These are phyloP conservation scores for Tolypeutes matacus DNA, from an alignment of 2,797 vertebrate genomes.

Conservation along the genomic window DNA sequence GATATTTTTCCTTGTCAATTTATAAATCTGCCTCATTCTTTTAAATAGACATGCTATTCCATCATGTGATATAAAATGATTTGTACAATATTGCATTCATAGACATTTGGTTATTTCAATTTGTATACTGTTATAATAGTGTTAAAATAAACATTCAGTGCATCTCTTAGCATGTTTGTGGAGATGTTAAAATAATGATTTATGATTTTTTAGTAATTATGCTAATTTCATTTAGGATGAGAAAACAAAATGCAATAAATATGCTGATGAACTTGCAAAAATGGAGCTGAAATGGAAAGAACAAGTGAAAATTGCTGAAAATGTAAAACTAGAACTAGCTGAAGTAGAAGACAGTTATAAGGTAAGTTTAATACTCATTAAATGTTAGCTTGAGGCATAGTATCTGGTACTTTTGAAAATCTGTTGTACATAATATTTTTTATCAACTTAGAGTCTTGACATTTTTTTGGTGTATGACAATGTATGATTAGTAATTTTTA, in stretches of 20 bases:
- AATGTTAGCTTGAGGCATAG: neutral
- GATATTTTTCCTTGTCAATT: neutral
- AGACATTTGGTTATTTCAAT: slow-evolving; percentile 6
- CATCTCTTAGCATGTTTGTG: neutral
- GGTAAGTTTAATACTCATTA: slow-evolving; percentile 87
- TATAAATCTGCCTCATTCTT: neutral
- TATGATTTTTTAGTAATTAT: slow-evolving; percentile 65
- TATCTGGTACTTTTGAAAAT: slow-evolving; percentile 17
- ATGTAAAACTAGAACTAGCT: slow-evolving; percentile 93
- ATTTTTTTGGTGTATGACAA: neutral
- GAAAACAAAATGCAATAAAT: slow-evolving; percentile 94
- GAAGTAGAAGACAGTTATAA: slow-evolving; percentile 94
- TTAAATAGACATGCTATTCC: neutral
- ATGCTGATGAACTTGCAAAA: slow-evolving; percentile 96
- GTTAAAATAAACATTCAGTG: slow-evolving; percentile 4
- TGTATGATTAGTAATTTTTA: neutral
- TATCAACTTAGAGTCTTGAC: neutral
- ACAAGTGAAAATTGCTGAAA: slow-evolving; percentile 94
- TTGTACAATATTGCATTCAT: neutral
- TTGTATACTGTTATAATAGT: slow-evolving; percentile 31
- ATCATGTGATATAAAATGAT: slow-evolving; percentile 51
- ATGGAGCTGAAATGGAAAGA: slow-evolving; percentile 97
- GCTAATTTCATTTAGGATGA: slow-evolving; percentile 92
- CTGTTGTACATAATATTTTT: slow-evolving; percentile 38
- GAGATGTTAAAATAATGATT: slow-evolving; percentile 36